Percentiles rank a stretch among this genome's conserved stretches.
These are phyloP conservation scores for Mylabris phalerata DNA, from an alignment of 1,140 invertebrate species.

Conservation along the genomic window DNA sequence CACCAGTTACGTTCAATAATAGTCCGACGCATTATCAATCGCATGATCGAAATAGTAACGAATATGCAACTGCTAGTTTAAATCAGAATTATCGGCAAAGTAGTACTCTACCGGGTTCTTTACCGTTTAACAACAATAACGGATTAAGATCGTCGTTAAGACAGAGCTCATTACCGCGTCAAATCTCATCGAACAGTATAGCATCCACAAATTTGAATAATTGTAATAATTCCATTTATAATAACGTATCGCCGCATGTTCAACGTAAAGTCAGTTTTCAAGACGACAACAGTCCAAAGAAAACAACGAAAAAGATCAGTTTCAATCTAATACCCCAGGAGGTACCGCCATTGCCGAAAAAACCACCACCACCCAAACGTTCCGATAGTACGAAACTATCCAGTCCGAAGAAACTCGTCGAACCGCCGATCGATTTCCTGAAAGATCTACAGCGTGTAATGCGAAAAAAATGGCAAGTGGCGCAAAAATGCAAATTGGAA, in stretches of 20 bases:
- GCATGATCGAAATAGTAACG: constrained; percentile 17
- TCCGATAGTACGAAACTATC: constrained; percentile 62
- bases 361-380: constrained; percentile 61
- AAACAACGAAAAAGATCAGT: constrained; percentile 47
- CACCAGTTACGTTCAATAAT: constrained; percentile 32
- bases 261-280: constrained; percentile 48
- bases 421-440: constrained; percentile 76
- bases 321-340: constrained; percentile 49
- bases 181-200: constrained; percentile 36
- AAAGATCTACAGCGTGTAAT: constrained; percentile 84
- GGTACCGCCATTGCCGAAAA: constrained; percentile 46
- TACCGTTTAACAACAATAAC: constrained; percentile 32
- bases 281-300: constrained; percentile 47
- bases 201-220: constrained; percentile 30
- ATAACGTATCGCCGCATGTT: constrained; percentile 43
- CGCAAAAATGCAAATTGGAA: constrained; percentile 83
- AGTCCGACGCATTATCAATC: constrained; percentile 24
- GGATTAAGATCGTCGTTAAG: constrained; percentile 34
- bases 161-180: constrained; percentile 35
- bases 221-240: constrained; percentile 23
- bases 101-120: constrained; percentile 24
- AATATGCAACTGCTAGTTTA: constrained; percentile 17
- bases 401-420: constrained; percentile 68
- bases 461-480: constrained; percentile 90
- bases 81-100: constrained; percentile 25